phyloP scores from a whole-genome alignment of 2,113 vertebrate genomes.

The Montifringilla adamsi region DNA sequence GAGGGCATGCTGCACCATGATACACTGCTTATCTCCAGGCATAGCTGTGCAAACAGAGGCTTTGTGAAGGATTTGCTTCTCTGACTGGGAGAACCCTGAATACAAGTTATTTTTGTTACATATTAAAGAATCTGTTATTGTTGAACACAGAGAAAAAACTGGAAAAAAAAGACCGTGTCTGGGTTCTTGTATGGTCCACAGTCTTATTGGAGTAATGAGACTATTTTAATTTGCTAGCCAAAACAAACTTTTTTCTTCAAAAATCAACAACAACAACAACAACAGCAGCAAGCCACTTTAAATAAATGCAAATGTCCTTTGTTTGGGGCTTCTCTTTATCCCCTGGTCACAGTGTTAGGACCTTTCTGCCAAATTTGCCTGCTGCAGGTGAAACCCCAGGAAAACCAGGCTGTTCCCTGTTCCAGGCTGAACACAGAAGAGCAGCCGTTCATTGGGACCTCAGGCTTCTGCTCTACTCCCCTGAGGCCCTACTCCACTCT shows the following conservation, averaged over 20 bases:
- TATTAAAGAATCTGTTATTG: neutral
- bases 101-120: neutral
- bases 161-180: rapidly evolving
- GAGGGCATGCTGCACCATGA: neutral
- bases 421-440: neutral
- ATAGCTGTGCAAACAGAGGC: neutral
- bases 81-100: neutral
- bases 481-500: neutral
- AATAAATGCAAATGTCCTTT: neutral
- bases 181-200: neutral
- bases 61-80: neutral
- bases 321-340: neutral
- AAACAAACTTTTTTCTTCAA: neutral
- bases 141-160: neutral
- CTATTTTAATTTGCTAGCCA: neutral
- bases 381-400: neutral
- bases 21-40: neutral
- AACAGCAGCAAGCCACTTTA: neutral
- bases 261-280: neutral
- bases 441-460: neutral
- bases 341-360: neutral
- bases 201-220: neutral
- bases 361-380: neutral
- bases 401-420: neutral
- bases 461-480: neutral